Evolutionary conservation across 2,113 vertebrate species (phyloP).

Genomic region (Lasiurus cinereus): DNA sequence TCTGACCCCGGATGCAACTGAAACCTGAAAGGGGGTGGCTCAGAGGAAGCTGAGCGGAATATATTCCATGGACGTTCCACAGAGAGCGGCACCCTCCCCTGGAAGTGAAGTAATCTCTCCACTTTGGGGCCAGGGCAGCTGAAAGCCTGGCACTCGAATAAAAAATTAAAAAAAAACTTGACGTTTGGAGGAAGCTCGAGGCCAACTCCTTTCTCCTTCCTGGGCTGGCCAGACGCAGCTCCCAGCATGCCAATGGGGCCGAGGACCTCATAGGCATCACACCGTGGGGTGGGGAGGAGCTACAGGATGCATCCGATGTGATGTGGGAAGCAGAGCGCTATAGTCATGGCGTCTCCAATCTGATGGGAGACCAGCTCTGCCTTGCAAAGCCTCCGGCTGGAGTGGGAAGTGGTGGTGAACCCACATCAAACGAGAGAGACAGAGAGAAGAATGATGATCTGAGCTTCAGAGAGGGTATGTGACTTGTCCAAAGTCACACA

Average conservation of each 20-base stretch:
- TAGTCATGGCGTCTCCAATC: neutral
- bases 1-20: neutral
- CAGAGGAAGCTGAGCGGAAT: neutral
- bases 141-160: conserved; percentile 54
- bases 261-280: neutral
- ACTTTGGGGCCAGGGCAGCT: neutral
- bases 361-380: neutral
- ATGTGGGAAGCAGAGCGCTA: neutral
- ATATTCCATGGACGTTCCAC: neutral
- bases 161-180: conserved; percentile 43
- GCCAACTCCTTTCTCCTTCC: conserved; percentile 15
- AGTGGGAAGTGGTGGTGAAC: neutral
- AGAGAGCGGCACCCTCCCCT: neutral
- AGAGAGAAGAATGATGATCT: neutral
- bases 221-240: conserved; percentile 29
- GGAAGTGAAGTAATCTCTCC: conserved; percentile 57
- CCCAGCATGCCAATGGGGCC: neutral
- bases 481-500: conserved; percentile 22
- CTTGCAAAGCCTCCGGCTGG: neutral
- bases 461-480: neutral
- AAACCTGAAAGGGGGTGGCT: neutral
- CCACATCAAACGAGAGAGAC: neutral
- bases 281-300: neutral
- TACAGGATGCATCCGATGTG: neutral
- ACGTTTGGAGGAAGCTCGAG: neutral